Evolutionary conservation across 2,797 vertebrate genomes (phyloP), one percentile per base, ranked within the genome.

Genomic region (Gymnocypris eckloni): DNA sequence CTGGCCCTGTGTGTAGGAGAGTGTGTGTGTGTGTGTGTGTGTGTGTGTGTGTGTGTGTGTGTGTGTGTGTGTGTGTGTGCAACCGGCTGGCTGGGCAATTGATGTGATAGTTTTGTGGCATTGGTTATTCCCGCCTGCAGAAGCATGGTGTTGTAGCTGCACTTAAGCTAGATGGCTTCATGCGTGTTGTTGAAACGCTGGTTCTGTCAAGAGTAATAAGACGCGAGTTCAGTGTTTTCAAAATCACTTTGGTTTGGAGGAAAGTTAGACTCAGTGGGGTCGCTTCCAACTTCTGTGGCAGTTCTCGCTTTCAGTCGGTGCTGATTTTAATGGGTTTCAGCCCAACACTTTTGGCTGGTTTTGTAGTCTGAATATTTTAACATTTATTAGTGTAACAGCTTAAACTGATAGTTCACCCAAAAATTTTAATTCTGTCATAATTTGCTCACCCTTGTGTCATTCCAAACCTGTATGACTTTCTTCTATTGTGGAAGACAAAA

Each of bases 71-170:
- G 37, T 75, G 82, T 86, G 56, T 76, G 85, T 84, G 83, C 81
- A 75, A 73, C 50, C 50, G 73, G n/a, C 75, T 64, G 76, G 82
- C 81, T 89, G 90, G 82, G 86, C 88, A 85, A 86, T 81, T 86
- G 87, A 90, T 88, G 88, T 82, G 86, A 85, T 81, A 75, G 89
- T 88, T 88, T 87, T 86, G 80, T 79, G 73, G 50, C 79, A 15
- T 85, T 71, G 79, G 71, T 90, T 90, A 54, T 81, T 85, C 79
- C 83, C n/a, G 82, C 81, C 82, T 67, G 80, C 82, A 79, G 71
- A 87, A 82, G 79, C 43, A 73, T 56, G 77, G 72, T 82, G 73
- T 81, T 83, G 84, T 79, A 81, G 59, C 84, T 59, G 69, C 59
- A 41, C 86, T 82, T 84, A 45, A 81, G 83, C 67, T 87, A 70